Evolutionary conservation across 2,113 vertebrate genomes (phyloP).

Genomic region (Crotalus horridus): DNA sequence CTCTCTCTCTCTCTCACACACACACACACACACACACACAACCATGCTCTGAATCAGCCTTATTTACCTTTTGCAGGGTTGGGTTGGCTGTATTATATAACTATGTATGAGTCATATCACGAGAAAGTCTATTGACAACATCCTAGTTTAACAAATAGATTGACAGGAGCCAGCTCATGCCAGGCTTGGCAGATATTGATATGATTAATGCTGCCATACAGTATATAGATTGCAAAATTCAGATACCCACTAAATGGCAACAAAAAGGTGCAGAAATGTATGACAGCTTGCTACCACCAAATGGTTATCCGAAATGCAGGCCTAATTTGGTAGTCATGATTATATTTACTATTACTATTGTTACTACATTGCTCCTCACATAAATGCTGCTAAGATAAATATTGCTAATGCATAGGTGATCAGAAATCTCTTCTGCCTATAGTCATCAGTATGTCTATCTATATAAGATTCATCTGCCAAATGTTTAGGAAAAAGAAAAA

Average conservation of each 20-base stretch:
- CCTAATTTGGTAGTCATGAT: background rate
- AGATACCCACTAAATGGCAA: background rate
- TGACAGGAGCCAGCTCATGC: background rate
- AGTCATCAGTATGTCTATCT: background rate
- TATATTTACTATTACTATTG: too few species aligned
- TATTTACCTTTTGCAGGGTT: background rate
- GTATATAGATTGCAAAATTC: background rate
- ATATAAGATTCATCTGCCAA: background rate
- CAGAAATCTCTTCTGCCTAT: background rate
- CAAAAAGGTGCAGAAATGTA: background rate
- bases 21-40: too few species aligned
- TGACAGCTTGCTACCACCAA: background rate
- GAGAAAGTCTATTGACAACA: background rate
- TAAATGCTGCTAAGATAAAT: background rate
- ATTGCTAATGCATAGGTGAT: too few species aligned
- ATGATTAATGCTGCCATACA: background rate
- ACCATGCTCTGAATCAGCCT: background rate
- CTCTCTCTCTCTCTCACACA: too few species aligned
- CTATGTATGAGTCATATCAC: background rate
- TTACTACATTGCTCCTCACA: background rate
- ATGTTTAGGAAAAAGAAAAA: background rate
- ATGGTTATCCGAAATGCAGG: background rate
- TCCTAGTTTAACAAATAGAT: background rate
- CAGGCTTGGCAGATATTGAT: background rate
- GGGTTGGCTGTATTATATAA: background rate